Base-by-base conservation (phyloP, 2,888 invertebrate genomes). In the Vesta saturnalis region DNA sequence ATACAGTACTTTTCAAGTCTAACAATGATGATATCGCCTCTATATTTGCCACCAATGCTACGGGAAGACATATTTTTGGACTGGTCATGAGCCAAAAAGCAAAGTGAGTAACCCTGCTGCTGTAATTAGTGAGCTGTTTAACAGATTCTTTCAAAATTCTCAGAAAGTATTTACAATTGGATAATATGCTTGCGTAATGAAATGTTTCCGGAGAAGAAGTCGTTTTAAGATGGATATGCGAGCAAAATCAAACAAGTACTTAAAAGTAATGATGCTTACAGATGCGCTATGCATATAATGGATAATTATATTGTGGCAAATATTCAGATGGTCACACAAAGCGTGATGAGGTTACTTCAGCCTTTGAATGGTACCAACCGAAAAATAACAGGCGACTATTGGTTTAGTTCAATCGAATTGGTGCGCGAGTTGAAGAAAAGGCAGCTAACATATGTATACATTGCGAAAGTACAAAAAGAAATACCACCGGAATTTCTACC, bases 41-140 rank as follows among this genome's bases (percentile, higher is more conserved):
- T 5, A 3, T 43, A 5, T 43, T 43, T 62, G 70, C 73, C 15
- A 74, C 75, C 18, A 70, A 76, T 70, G 76, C 75, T 14, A 72
- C 70, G 22, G 73, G 74, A 10, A 54, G 73, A 60, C 69, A 73
- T 35, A 70, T 75, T 43, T 75, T 76, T 69, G 4, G 43, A 43
- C 2, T 2, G 2, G 43, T 43, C 5, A 43, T 43, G 43, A 43
- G 43, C 43, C 2, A 43, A 12, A 12, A 43, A 14, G 10, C n/a
- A n/a, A n/a, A n/a, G n/a, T n/a, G n/a, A n/a, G n/a, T n/a, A n/a
- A n/a, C n/a, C n/a, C n/a, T n/a, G n/a, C 43, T 43, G 43, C 43
- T 12, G 43, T 12, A 3, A 43, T 43, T 43, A 5, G 5, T 43
- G 43, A 43, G 10, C 2, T 43, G 10, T 43, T 43, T 43, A 43